Conservation (phyloP, 1,140 invertebrate genomes). For the Megalopta genalis region DNA sequence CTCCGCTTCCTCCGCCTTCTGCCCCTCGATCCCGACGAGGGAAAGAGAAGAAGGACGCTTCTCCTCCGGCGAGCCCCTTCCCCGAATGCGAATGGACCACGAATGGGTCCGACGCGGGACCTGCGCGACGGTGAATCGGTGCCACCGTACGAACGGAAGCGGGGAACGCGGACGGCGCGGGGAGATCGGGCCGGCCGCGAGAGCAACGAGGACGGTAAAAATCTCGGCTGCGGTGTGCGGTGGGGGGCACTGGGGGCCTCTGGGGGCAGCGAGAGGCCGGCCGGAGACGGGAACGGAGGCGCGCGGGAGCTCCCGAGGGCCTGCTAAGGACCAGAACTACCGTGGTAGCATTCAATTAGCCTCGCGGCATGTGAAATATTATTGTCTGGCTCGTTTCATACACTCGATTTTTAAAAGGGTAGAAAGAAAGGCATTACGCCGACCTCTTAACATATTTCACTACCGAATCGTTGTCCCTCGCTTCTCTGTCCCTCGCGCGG, state of each 20-base stretch:
- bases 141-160: slow-evolving; percentile 17
- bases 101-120: slow-evolving; percentile 36
- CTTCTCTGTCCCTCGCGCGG: too few relatives aligned
- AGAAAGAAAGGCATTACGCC: slow-evolving; percentile 68
- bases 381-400: slow-evolving; percentile 68
- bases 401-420: slow-evolving; percentile 67
- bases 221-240: too few relatives aligned
- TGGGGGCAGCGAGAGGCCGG: too few relatives aligned
- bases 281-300: too few relatives aligned
- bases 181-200: slow-evolving; percentile 8
- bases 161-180: not conserved
- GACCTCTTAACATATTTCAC: slow-evolving; percentile 68
- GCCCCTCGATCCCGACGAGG: not conserved
- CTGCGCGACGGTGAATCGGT: slow-evolving; percentile 45
- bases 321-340: slow-evolving; percentile 72
- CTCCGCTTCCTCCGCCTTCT: too few relatives aligned
- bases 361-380: slow-evolving; percentile 78
- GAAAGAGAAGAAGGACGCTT: slow-evolving; percentile 8
- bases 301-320: slow-evolving; percentile 50
- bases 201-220: not conserved
- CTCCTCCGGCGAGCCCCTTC: slow-evolving; percentile 3
- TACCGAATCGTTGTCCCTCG: slow-evolving; percentile 60
- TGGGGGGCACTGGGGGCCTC: too few relatives aligned
- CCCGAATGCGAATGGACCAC: slow-evolving; percentile 12
- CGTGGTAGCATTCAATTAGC: slow-evolving; percentile 80